Base-by-base conservation (phyloP, 2,113 vertebrate species). In the Myodes glareolus region DNA sequence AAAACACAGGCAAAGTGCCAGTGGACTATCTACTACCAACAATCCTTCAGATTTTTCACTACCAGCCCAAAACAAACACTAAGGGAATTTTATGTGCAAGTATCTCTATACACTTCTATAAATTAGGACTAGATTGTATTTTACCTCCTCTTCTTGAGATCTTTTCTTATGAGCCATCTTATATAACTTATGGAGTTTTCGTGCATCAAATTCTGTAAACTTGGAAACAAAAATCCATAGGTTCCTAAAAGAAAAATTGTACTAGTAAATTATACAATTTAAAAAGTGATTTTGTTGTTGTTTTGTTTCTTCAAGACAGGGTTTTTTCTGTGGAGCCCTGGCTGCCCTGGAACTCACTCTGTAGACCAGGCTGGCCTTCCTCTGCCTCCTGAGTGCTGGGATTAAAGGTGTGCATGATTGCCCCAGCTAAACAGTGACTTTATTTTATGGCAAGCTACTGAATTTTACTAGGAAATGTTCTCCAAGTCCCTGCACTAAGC, bases 221-320 rank as follows among this genome's bases (percentile, higher is more conserved):
- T 99, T 99, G 67, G 99, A 99, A 96, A 99, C 99, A 99, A 99
- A 99, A 97, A 99, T 99, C 99, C 99, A 99, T 31, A 99, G 99
- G 97, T 99, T 99, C 98, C 99, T 99, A 98, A 21, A 97, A 97
- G 96, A 29, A 42, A 76, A 65, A 78, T 3, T 91, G 67, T 88
- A 89, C 90, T 95, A 45, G 29, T 96, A 45, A 97, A 75, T 84
- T 19, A 91, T 0, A 89, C 21, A 89, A 90, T 87, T 86, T 42
- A 31, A 7, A 21, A 63, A 90, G 4, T 47, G 27, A 77, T 16
- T 88, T 61, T 84, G 13, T 42, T 81, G 78, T n/a, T 65, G 80
- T 39, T 88, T 67, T 52, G 45, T 87, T 61, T 61, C 36, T 36
- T 36, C 21, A 39, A 65, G 82, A 31, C 27, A 85, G 80, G 25